Evolutionary conservation across 2,113 vertebrate species (phyloP).

Genomic region (Meriones unguiculatus): DNA sequence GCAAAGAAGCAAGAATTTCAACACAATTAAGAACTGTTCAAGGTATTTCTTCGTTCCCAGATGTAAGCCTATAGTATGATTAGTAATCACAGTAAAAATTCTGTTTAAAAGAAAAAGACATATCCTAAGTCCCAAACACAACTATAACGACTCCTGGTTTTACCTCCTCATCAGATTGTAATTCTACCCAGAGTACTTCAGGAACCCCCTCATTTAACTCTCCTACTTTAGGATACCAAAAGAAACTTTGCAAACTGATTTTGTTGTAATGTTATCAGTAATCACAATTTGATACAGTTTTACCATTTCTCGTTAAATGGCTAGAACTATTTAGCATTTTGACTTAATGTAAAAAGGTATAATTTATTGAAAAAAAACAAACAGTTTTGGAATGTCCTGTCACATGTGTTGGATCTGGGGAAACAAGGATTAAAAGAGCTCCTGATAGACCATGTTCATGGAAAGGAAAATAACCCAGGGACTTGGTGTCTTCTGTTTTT

Average conservation of each 20-base stretch:
- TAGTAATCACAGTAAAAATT: background rate
- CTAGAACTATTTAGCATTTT: background rate
- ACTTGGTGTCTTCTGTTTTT: background rate
- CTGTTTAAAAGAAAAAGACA: background rate
- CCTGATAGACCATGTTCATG: background rate
- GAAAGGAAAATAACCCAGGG: background rate
- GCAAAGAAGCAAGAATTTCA: background rate
- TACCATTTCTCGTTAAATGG: background rate
- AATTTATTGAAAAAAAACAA: background rate
- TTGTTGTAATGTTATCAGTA: background rate
- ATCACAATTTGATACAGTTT: background rate
- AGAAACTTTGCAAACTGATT: background rate
- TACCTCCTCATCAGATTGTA: background rate
- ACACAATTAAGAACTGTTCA: background rate
- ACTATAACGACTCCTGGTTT: background rate
- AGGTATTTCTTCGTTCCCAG: background rate
- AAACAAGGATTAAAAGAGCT: background rate
- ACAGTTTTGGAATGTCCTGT: background rate
- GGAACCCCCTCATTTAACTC: background rate
- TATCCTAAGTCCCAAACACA: too few relatives aligned
- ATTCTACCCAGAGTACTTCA: background rate
- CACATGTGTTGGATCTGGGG: background rate
- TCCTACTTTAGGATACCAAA: background rate
- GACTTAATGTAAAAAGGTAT: conserved; percentile 7
- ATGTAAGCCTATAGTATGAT: background rate